Evolutionary conservation across 2,797 vertebrate genomes (phyloP).

Genomic region (Odontamblyopus lacepedii): DNA sequence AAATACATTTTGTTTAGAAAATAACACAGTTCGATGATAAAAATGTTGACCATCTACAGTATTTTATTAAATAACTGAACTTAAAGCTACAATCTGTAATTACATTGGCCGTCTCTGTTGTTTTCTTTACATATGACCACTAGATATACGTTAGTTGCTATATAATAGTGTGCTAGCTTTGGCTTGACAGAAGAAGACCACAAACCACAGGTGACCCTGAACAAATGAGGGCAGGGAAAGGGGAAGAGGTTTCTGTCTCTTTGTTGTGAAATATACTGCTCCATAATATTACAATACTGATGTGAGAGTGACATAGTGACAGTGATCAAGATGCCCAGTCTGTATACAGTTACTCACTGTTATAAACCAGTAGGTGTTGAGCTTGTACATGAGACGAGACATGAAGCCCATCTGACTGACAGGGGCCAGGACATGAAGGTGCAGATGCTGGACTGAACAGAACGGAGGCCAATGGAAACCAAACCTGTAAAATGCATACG

Average conservation of each 20-base stretch:
- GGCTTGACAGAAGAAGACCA: too few species aligned
- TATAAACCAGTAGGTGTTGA: constrained; percentile 95
- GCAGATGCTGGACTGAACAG: constrained; percentile 91
- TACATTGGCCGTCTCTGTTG: too few species aligned
- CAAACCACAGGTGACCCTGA: too few species aligned
- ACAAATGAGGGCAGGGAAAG: too few species aligned
- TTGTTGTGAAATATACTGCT: neutral
- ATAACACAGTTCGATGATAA: neutral
- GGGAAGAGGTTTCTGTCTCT: too few species aligned
- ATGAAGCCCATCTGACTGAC: constrained; percentile 89
- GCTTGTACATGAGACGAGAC: constrained; percentile 87
- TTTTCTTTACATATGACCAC: too few species aligned
- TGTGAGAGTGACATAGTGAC: neutral
- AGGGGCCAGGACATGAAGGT: constrained; percentile 95
- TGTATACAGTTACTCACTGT: constrained; percentile 78
- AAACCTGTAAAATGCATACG: constrained; percentile 78
- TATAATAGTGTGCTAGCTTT: too few species aligned
- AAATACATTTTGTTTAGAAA: neutral
- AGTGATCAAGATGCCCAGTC: neutral
- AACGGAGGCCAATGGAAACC: constrained; percentile 97
- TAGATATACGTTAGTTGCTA: too few species aligned
- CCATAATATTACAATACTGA: neutral
- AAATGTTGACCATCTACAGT: too few species aligned
- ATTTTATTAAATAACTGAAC: too few species aligned
- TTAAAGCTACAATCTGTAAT: too few species aligned